These are phyloP conservation scores for Arizona elegans DNA, from an alignment of 2,113 vertebrate genomes.

Conservation along the genomic window DNA sequence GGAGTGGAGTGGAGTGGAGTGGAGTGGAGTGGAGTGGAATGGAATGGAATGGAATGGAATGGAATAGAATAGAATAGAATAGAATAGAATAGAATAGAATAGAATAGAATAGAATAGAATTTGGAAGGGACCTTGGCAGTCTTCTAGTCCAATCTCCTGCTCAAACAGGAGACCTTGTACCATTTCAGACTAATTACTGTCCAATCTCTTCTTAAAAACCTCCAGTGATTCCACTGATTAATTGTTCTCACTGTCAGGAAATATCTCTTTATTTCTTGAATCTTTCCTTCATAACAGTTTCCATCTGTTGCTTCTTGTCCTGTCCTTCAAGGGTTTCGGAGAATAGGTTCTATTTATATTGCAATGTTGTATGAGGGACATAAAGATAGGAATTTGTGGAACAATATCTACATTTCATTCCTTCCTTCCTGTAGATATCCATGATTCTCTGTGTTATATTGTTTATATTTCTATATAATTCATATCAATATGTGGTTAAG, in stretches of 20 bases:
- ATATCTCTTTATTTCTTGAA: background rate
- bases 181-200: background rate
- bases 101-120: too few species aligned
- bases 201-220: background rate
- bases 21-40: too few species aligned
- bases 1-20: background rate
- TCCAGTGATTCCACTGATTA: background rate
- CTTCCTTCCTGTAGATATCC: background rate
- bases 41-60: too few species aligned
- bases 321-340: background rate
- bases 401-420: background rate
- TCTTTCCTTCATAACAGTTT: background rate
- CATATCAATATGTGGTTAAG: background rate
- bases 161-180: background rate
- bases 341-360: background rate
- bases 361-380: background rate
- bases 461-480: background rate
- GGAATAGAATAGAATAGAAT: too few species aligned
- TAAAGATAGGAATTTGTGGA: background rate
- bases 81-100: too few species aligned
- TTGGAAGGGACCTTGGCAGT: background rate
- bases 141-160: background rate
- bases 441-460: background rate
- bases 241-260: background rate
- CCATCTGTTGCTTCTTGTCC: background rate